phyloP scores from a whole-genome alignment of 2,888 invertebrate genomes.

The Tolmerus cingulatus region DNA sequence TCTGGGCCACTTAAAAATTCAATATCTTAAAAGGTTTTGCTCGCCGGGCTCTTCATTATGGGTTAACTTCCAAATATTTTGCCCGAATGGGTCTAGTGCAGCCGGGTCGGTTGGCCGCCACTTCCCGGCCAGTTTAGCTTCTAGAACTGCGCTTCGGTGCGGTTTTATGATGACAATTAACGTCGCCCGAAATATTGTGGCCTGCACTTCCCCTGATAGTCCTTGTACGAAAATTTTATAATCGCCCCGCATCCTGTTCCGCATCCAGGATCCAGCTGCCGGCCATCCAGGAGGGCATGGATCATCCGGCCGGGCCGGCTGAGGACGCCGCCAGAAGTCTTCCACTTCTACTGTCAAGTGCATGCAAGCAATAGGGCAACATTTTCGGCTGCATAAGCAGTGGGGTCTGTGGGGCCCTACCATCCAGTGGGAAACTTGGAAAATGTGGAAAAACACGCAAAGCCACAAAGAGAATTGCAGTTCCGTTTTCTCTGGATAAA shows the following conservation, averaged over 20 bases:
- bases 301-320: constrained; percentile 18
- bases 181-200: constrained; percentile 32
- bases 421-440: constrained; percentile 38
- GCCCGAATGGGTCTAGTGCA: not conserved
- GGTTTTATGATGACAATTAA: constrained; percentile 39
- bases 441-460: constrained; percentile 41
- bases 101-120: not conserved
- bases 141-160: not conserved
- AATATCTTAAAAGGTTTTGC: constrained; percentile 32
- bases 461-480: constrained; percentile 43
- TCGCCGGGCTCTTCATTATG: not conserved
- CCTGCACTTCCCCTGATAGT: constrained; percentile 6
- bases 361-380: constrained; percentile 28
- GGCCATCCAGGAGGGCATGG: not conserved
- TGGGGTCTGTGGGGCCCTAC: constrained; percentile 10
- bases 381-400: constrained; percentile 2
- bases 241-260: constrained; percentile 20
- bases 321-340: constrained; percentile 8
- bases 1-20: constrained; percentile 18
- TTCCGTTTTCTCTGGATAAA: constrained; percentile 40
- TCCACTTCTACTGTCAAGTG: constrained; percentile 17
- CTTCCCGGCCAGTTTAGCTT: not conserved
- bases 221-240: constrained; percentile 36
- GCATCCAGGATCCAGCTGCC: not conserved
- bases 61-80: constrained; percentile 21